Percentiles rank a stretch among this genome's conserved stretches.
These are phyloP conservation scores for Nipponacmea schrenckii DNA, from an alignment of 2,888 invertebrate genomes.

Conservation along the genomic window DNA sequence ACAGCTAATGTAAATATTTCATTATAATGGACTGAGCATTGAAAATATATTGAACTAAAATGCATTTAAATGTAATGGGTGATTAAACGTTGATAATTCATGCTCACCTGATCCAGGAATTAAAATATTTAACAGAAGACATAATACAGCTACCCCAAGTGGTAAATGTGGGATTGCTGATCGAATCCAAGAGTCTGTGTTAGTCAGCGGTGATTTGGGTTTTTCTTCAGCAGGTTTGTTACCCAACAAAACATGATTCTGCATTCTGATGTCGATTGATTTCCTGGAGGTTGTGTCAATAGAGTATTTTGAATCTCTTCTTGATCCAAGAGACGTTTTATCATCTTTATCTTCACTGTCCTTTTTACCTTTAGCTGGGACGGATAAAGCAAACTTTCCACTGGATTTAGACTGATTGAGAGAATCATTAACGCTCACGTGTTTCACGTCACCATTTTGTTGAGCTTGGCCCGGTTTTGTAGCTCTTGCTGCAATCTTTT, in stretches of 20 bases:
- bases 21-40: too few species aligned
- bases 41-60: too few species aligned
- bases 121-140: constrained; percentile 83
- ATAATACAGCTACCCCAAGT: constrained; percentile 85
- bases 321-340: constrained; percentile 25
- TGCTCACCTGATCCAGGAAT: constrained; percentile 81
- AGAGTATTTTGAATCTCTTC: constrained; percentile 30
- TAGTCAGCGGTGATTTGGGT: constrained; percentile 36
- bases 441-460: background rate
- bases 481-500: constrained; percentile 12
- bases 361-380: constrained; percentile 21
- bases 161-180: constrained; percentile 93
- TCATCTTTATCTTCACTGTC: constrained; percentile 22
- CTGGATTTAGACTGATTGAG: constrained; percentile 19
- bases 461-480: constrained; percentile 7
- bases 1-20: too few species aligned
- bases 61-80: too few species aligned
- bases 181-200: constrained; percentile 80
- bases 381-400: constrained; percentile 30
- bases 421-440: constrained; percentile 16
- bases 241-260: background rate
- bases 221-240: constrained; percentile 31
- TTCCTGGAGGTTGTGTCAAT: constrained; percentile 34
- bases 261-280: constrained; percentile 36
- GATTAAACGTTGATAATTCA: too few species aligned